Base-by-base conservation (phyloP, 2,113 vertebrate genomes). In the Diphyllodes magnificus region DNA sequence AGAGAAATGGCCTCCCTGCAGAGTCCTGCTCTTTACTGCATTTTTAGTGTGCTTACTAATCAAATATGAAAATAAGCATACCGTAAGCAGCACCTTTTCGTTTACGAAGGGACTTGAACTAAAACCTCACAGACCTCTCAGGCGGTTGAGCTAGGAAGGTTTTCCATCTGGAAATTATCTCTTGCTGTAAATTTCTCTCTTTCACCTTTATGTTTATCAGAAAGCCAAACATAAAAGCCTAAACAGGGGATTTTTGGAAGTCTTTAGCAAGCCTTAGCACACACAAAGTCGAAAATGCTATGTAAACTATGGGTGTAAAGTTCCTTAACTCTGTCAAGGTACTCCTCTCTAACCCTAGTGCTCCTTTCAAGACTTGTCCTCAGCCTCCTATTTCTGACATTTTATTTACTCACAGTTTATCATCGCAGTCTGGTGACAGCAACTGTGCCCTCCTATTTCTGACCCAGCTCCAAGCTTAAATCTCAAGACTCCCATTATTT, bases 121-220 rank as follows among this genome's bases (percentile, higher is more conserved):
- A 49, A 91, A 93, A 50, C 57, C 22, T 69, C 69, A n/a, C 63
- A 51, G 73, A 90, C 33, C 49, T 81, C 60, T 86, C 31, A 16
- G 27, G 53, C 5, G 0, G 85, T 40, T 63, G 53, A 91, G 24
- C 68, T 50, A 8, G 21, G 83, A 72, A 47, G 71, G 27, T 82
- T 96, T 96, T 72, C 96, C 85, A 93, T 86, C 90, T 96, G 93
- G 94, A 95, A 83, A 73, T 57, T 88, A 82, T 95, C 76, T 91
- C 91, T 95, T 47, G 15, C 57, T 93, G 28, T 79, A 91, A 92
- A 93, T 24, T 16, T 47, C 79, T 90, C 42, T n/a, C n/a, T 35
- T 59, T 90, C 72, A 93, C 68, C 45, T 77, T 92, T 31, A 14
- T 82, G 76, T 88, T 83, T 86, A 95, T 61, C 70, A 73, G 81